Conservation (phyloP, 2,797 vertebrate species). For the Phylloscopus collybita region DNA sequence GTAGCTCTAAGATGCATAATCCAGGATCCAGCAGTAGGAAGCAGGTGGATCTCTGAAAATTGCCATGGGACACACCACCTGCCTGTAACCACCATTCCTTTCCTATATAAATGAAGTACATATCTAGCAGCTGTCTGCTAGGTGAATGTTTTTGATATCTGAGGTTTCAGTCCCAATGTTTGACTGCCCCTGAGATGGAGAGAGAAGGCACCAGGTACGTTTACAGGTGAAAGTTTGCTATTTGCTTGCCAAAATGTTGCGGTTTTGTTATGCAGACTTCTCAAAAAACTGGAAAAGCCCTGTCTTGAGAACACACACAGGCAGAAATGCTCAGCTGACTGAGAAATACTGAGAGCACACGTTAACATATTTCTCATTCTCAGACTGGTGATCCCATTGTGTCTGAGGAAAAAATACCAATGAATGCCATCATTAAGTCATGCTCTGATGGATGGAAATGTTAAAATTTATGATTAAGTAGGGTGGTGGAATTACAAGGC, state of each 20-base stretch:
- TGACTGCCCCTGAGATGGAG: not conserved
- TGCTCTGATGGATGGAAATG: not conserved
- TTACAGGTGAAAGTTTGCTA: not conserved
- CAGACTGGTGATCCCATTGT: not conserved
- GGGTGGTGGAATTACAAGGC: not conserved
- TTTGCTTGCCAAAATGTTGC: not conserved
- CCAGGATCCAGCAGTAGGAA: not conserved
- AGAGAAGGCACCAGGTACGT: not conserved
- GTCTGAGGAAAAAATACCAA: not conserved
- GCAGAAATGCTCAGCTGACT: not conserved
- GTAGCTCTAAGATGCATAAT: not conserved
- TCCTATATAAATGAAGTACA: not conserved
- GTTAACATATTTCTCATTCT: not conserved
- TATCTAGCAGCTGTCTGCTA: not conserved
- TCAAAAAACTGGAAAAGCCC: not conserved
- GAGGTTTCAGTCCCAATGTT: not conserved
- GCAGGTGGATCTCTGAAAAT: not conserved
- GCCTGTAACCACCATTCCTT: not conserved
- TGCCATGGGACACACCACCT: not conserved
- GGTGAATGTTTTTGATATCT: not conserved
- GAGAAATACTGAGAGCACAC: not conserved
- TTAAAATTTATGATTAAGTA: not conserved
- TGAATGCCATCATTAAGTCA: not conserved
- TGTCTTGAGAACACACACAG: not conserved
- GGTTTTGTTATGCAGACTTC: not conserved